A percentile compares a stretch with the other conserved stretches of the same genome.
phyloP scores from a whole-genome alignment of 2,113 vertebrate genomes.

The Cololabis saira region DNA sequence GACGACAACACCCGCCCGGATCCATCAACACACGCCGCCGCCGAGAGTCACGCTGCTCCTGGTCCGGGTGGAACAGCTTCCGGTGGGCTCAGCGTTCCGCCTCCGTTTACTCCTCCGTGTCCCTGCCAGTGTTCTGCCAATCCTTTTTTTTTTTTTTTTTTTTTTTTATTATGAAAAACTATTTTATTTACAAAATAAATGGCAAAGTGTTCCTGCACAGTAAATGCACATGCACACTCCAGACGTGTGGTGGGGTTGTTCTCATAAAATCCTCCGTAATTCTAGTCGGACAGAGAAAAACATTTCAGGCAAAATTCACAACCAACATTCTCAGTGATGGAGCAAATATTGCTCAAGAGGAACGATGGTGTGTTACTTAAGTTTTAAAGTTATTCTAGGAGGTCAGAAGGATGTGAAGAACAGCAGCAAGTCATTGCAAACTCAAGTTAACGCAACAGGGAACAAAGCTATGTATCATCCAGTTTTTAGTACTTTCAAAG shows the following conservation, averaged over 20 bases:
- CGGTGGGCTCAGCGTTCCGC: not conserved
- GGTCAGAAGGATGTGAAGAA: constrained; percentile 75
- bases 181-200: constrained; percentile 98
- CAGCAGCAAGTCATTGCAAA: constrained; percentile 83
- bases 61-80: not conserved
- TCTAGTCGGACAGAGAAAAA: constrained; percentile 82
- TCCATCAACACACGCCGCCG: no score
- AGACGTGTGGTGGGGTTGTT: constrained; percentile 84
- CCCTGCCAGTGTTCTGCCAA: no score
- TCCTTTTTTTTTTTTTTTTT: no score
- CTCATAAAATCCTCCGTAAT: constrained; percentile 81
- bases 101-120: no score
- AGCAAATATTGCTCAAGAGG: constrained; percentile 95
- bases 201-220: constrained; percentile 93
- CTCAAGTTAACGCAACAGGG: constrained; percentile 76
- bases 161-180: constrained; percentile 98
- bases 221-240: constrained; percentile 91
- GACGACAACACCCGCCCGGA: not conserved
- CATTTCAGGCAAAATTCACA: constrained; percentile 85
- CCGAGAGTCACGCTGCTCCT: no score
- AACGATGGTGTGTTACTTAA: constrained; percentile 85
- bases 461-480: constrained; percentile 47
- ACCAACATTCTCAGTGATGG: constrained; percentile 84
- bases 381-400: constrained; percentile 92
- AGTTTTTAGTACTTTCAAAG: constrained; percentile 74